Percentiles rank a stretch among this genome's conserved stretches.
Evolutionary conservation across 2,113 vertebrate genomes (phyloP).

Genomic region (Coryphaenoides rupestris): DNA sequence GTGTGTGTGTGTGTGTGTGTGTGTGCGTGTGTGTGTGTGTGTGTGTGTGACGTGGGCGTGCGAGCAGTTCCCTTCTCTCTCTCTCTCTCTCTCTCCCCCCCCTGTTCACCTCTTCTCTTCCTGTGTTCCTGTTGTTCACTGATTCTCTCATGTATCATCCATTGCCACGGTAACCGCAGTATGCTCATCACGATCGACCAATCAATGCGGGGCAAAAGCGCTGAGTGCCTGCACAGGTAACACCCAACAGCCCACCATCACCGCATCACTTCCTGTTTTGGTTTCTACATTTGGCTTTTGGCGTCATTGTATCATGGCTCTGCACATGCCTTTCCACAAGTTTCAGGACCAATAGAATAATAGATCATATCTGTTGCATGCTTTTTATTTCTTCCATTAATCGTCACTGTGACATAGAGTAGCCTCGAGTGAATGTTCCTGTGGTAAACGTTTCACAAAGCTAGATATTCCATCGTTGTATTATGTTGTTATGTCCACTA

Average conservation of each 20-base stretch:
- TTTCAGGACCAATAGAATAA: background rate
- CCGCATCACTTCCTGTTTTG: conserved; percentile 8
- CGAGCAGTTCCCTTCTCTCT: conserved; percentile 7
- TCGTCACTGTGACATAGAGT: no score
- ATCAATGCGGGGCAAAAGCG: conserved; percentile 96
- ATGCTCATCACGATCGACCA: conserved; percentile 97
- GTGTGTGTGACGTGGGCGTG: background rate
- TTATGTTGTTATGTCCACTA: background rate
- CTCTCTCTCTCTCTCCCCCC: conserved; percentile 37
- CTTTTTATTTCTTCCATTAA: no score
- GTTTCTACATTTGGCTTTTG: background rate
- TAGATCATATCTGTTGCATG: no score
- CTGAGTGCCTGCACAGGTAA: conserved; percentile 99
- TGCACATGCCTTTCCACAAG: background rate
- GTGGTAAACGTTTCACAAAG: background rate
- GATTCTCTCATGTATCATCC: conserved; percentile 84
- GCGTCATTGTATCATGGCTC: background rate
- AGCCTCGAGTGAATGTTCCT: background rate
- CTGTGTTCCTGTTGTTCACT: conserved; percentile 73
- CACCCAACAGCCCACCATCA: conserved; percentile 60
- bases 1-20: background rate
- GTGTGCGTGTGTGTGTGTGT: background rate
- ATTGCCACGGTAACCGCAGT: conserved; percentile 92
- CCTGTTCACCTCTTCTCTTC: conserved; percentile 54
- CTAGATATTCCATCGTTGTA: background rate